Evolutionary conservation across 2,113 vertebrate genomes (phyloP).

Genomic region (Mesitornis unicolor): DNA sequence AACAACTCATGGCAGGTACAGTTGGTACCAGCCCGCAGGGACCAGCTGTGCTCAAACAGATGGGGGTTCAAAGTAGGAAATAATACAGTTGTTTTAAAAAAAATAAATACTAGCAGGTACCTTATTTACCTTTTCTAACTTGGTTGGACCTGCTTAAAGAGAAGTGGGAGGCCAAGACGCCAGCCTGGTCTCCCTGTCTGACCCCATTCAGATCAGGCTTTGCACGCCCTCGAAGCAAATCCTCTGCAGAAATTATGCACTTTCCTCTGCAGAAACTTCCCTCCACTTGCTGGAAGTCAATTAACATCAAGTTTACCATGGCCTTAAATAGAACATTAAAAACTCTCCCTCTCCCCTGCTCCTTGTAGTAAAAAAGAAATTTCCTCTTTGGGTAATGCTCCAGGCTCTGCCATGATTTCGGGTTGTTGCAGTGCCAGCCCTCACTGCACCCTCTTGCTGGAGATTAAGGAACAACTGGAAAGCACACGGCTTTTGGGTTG

Average conservation of each 20-base stretch:
- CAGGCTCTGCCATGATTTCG: rapidly evolving
- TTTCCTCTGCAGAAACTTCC: background rate
- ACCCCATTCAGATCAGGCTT: background rate
- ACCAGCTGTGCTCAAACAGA: background rate
- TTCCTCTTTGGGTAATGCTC: background rate
- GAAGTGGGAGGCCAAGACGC: background rate
- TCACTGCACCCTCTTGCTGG: rapidly evolving
- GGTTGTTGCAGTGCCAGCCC: background rate
- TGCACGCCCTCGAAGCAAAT: background rate
- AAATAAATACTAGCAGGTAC: background rate
- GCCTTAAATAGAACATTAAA: background rate
- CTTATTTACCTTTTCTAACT: background rate
- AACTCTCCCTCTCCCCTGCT: background rate
- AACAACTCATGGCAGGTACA: background rate
- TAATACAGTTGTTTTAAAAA: background rate
- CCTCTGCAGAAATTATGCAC: background rate
- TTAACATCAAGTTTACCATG: background rate
- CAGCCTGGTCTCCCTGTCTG: background rate
- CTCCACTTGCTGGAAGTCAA: background rate
- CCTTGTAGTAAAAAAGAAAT: background rate
- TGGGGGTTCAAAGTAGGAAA: background rate
- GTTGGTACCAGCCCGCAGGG: background rate
- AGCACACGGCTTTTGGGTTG: rapidly evolving
- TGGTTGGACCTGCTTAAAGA: background rate
- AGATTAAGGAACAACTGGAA: background rate